Base-by-base conservation (phyloP, 2,888 invertebrate species). In the Tiliacea aurago region DNA sequence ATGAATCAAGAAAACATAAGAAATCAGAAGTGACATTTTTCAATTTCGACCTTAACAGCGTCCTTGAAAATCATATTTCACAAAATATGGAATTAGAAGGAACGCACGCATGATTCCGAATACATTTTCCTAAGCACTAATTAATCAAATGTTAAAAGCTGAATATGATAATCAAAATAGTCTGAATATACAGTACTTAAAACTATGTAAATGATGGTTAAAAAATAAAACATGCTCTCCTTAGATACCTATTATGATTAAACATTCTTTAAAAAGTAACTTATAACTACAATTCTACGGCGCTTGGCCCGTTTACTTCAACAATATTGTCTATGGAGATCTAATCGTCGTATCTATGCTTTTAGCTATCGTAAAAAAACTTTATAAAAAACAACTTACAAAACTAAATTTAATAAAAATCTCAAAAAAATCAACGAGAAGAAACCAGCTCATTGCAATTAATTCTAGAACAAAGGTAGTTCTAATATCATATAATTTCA, bases 151-250 rank as follows among this genome's bases (percentile, higher is more conserved):
- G 89, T 93, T 95, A 95, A 95, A 94, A 94, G 90, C 87, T 84
- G 86, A 87, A 85, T 80, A 85, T 86, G 88, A 89, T 90, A 89
- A 89, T 89, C 86, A 89, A 86, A 88, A 90, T 88, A 90, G 91
- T 90, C 90, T 88, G 85, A 85, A 89, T 89, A 89, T 88, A 88
- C 80, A 70, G 87, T 89, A 87, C 84, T 89, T 89, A 87, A 85
- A 89, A 86, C 89, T 89, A 90, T 88, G 91, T 90, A 88, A 89
- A 90, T 86, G 86, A 86, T 84, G 81, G 89, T 89, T 93, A 93
- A 92, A 94, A 93, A 93, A 94, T 95, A 95, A 95, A 95, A 95
- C 95, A 95, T 95, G 95, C 95, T 91, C 90, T 85, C 76, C 86
- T 87, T 55, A 55, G 0, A 23, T 5, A 92, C 28, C 28, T 85